Evolutionary conservation across 2,888 invertebrate genomes (phyloP), one percentile per base, ranked within the genome.

Genomic region (Gari tellinella): DNA sequence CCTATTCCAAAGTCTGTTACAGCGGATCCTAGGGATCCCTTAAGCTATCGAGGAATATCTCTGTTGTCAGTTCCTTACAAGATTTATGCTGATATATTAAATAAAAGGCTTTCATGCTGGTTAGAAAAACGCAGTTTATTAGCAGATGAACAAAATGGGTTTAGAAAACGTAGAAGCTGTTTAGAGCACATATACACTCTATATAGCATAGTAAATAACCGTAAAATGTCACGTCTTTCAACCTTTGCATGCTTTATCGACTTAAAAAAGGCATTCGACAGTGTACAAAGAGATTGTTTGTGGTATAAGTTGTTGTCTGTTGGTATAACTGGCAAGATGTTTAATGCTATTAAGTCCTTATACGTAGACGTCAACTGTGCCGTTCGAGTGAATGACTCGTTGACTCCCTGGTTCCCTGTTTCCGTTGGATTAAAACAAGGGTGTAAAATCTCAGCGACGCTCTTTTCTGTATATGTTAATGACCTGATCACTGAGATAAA

Each of bases 241-340:
- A 49, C 60, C 21, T 60, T 38, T 60, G 17, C 37, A 15, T 48
- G 49, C 8, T 60, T 48, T 48, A 60, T 48, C 19, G 48, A 60
- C 25, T 60, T 60, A 1, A 48, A 25, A 49, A 60, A 60, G 49
- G 45, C 46, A n/a, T 60, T 37, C 38, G 49, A 60, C 38, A 49
- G 8, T 19, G 49, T 60, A 17, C 25, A 58, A 31, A 25, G 46
- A 31, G 48, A 48, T n/a, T 37, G 25, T 15, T 31, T 58, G 17
- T 46, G 58, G 46, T 17, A 31, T 14, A 58, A 26, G 45, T 17
- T 58, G 46, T 37, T 41, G 17, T 26, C 25, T 19, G 25, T 21
- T 19, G 45, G 48, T 58, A 58, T 46, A 15, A 58, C 45, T 17
- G 58, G 58, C 3, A 58, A 60, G 31, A 48, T 48, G 58, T 48